Conservation (phyloP, 2,113 vertebrate genomes). For the Lucifuga dentata region DNA sequence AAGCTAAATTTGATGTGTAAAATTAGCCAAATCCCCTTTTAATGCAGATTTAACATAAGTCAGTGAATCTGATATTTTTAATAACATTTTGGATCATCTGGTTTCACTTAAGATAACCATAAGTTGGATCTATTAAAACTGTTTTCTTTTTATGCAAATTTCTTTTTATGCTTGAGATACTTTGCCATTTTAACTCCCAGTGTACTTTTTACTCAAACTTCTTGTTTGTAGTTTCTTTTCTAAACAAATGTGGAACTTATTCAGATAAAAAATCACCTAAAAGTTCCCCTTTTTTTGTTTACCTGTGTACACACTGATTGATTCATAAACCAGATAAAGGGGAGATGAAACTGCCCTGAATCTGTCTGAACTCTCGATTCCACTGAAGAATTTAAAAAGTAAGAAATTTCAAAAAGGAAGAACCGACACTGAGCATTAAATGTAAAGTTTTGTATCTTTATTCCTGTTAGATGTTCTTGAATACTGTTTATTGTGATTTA, state of each 20-base stretch:
- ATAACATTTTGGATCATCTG: no score
- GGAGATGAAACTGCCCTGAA: neutral
- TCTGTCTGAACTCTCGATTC: neutral
- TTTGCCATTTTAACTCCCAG: neutral
- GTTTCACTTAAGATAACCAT: no score
- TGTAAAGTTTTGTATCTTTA: no score
- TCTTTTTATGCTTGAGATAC: neutral
- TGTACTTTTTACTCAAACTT: neutral
- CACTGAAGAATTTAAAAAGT: neutral
- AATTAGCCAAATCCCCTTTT: no score
- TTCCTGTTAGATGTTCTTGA: neutral
- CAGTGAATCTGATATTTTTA: no score
- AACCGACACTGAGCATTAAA: neutral
- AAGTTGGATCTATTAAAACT: no score
- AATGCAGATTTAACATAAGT: no score
- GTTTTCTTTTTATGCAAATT: neutral
- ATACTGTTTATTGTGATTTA: neutral
- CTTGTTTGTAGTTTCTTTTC: no score
- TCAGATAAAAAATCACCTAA: neutral
- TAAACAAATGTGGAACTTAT: no score
- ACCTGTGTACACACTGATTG: no score
- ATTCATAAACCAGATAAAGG: neutral
- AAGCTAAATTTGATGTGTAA: no score
- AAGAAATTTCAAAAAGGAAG: constrained; percentile 12
- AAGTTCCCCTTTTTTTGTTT: neutral